Evolutionary conservation across 1,140 invertebrate species (phyloP).

Genomic region (Drosophila rhopaloa): DNA sequence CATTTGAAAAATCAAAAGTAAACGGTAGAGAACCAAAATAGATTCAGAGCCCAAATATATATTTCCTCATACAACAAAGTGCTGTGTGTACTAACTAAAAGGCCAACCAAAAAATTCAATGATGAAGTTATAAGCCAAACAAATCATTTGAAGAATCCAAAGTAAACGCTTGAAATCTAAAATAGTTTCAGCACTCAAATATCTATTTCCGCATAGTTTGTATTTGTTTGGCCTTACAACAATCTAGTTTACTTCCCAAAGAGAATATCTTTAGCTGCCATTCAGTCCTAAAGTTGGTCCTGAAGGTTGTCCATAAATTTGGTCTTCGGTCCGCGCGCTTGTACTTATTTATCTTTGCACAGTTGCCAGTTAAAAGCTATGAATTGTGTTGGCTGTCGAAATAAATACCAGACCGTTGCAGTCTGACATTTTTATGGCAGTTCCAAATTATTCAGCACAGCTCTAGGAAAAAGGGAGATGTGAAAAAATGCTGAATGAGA

Average conservation of each 20-base stretch:
- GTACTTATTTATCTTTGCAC: slow-evolving; percentile 43
- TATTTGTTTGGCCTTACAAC: slow-evolving; percentile 23
- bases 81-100: too few species aligned
- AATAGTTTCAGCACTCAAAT: not conserved
- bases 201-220: slow-evolving; percentile 2
- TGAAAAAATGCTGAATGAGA: slow-evolving; percentile 9
- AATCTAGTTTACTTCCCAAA: slow-evolving; percentile 14
- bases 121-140: not conserved
- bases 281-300: slow-evolving; percentile 32
- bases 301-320: slow-evolving; percentile 49
- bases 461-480: not conserved
- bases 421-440: slow-evolving; percentile 45
- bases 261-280: slow-evolving; percentile 10
- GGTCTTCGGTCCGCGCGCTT: slow-evolving; percentile 19
- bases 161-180: not conserved
- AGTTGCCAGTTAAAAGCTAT: slow-evolving; percentile 43
- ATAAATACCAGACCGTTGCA: slow-evolving; percentile 40
- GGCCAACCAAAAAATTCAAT: too few species aligned
- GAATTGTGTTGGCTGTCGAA: slow-evolving; percentile 39
- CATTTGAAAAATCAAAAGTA: too few species aligned
- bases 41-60: too few species aligned
- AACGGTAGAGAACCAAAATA: too few species aligned
- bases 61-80: too few species aligned
- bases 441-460: slow-evolving; percentile 20
- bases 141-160: not conserved